phyloP scores from a whole-genome alignment of 2,797 vertebrate genomes.

The Margarornis squamiger region DNA sequence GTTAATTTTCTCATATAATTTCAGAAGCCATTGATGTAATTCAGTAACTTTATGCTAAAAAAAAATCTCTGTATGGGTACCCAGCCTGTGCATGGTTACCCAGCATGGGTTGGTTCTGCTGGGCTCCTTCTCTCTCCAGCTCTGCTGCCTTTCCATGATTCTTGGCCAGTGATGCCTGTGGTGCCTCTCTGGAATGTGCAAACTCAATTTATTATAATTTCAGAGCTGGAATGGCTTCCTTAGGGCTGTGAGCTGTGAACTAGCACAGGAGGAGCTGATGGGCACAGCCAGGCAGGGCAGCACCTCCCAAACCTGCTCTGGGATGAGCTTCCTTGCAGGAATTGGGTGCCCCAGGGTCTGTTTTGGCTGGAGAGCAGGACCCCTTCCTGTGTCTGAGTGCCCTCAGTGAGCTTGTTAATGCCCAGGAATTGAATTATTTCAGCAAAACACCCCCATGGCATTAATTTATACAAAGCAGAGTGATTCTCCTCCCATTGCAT shows the following conservation, averaged over 20 bases:
- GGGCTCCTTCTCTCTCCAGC: not conserved
- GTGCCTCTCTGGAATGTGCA: not conserved
- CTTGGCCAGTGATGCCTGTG: not conserved
- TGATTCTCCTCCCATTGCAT: accelerated
- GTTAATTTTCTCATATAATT: not conserved
- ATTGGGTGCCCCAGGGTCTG: not conserved
- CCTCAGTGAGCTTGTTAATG: not conserved
- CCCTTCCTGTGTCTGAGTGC: not conserved
- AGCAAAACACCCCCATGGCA: accelerated
- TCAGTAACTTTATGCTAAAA: not conserved
- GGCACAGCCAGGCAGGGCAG: not conserved
- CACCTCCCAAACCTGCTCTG: not conserved
- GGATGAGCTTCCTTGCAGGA: not conserved
- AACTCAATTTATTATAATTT: not conserved
- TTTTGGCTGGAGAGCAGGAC: not conserved
- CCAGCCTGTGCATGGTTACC: not conserved
- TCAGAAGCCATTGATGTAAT: not conserved
- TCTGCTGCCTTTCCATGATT: not conserved
- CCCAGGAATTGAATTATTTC: not conserved
- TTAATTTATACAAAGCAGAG: not conserved
- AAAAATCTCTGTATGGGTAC: not conserved
- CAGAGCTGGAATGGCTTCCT: not conserved
- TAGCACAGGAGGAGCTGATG: no score
- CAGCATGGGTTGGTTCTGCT: not conserved
- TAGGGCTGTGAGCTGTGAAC: not conserved